Base-by-base conservation (phyloP, 2,888 invertebrate genomes). In the Erebia aethiops region DNA sequence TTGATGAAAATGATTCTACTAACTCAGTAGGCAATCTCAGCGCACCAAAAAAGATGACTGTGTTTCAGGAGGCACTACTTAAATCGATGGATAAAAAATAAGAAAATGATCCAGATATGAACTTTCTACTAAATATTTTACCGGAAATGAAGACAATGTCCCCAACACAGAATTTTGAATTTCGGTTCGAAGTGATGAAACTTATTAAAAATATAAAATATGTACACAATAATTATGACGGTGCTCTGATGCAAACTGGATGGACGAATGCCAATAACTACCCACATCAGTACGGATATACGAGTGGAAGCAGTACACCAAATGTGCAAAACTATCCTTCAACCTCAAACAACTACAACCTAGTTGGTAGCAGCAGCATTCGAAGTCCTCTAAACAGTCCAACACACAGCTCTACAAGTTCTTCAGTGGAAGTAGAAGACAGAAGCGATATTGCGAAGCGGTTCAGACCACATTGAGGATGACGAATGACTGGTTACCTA, bases 141-240 rank as follows among this genome's bases (percentile, higher is more conserved):
- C 76, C 76, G 69, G 77, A 77, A 70, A 78, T 78, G 76, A 75
- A 76, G 69, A 71, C 21, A 21, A 1, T 76, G 77, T 68, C 73
- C 70, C 71, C 72, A 71, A 75, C 68, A 70, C 76, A 78, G 69
- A 76, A 76, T 72, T 78, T 77, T 74, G 76, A 78, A 71, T 77
- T 76, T 71, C 71, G 76, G 72, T 76, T 77, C 49, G 76, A 74
- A 71, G 75, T 77, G 67, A 77, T 77, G 76, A 76, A 77, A 74
- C 21, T 74, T 71, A 75, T 75, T 67, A 67, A 73, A 68, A 74
- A 74, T 61, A 61, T 61, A 43, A 61, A 61, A 43, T 61, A 26
- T 1, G 21, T 21, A 61, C 70, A 70, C 66, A 70, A 70, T 74
- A 71, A 74, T 72, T 74, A 73, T 73, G 67, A 73, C 71, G n/a